Evolutionary conservation across 2,888 invertebrate genomes (phyloP).

Genomic region (Junonia oenone): DNA sequence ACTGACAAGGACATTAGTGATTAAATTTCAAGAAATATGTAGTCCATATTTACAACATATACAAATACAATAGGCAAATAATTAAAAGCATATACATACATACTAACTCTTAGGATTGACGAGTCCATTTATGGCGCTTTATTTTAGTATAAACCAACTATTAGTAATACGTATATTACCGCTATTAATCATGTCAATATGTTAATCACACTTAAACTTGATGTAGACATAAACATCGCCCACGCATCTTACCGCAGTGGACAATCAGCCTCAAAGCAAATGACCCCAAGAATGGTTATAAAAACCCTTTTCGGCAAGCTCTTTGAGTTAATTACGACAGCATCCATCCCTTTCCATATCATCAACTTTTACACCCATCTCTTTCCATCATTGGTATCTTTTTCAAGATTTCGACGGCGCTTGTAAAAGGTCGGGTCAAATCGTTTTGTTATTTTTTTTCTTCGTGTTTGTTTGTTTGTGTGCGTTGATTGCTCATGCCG

Average conservation of each 20-base stretch:
- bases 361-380: conserved; percentile 19
- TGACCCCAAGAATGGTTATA: conserved; percentile 30
- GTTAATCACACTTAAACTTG: too few species aligned
- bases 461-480: conserved; percentile 58
- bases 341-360: conserved; percentile 32
- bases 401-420: conserved; percentile 51
- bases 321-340: conserved; percentile 69
- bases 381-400: conserved; percentile 28
- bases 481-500: conserved; percentile 59
- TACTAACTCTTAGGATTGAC: too few species aligned
- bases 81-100: too few species aligned
- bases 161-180: neutral
- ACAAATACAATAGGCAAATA: too few species aligned
- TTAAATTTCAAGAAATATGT: too few species aligned
- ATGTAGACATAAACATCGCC: neutral
- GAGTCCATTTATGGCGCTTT: too few species aligned
- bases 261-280: conserved; percentile 1
- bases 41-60: too few species aligned
- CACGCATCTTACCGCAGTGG: neutral
- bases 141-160: too few species aligned
- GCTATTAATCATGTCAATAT: neutral
- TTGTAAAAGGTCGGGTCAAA: conserved; percentile 70
- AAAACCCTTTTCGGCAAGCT: conserved; percentile 67
- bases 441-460: conserved; percentile 56
- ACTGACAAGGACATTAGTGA: too few species aligned